A percentile compares a stretch with the other conserved stretches of the same genome.
Evolutionary conservation across 1,140 invertebrate genomes (phyloP).

Genomic region (Sinonovacula constricta): DNA sequence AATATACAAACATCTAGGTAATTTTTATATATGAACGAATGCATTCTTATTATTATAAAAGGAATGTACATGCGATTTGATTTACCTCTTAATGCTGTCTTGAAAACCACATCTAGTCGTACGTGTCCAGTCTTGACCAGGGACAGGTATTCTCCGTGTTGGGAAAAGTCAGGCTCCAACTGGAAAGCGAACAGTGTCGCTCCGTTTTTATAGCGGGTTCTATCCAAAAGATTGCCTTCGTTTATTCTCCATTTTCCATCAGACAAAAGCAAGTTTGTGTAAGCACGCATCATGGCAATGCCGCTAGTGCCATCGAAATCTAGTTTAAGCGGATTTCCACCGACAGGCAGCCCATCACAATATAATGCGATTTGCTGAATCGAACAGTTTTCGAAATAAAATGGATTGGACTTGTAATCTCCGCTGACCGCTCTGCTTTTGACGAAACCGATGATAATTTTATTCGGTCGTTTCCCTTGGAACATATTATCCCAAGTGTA

Average conservation of each 20-base stretch:
- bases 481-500: constrained; percentile 11
- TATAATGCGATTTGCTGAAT: constrained; percentile 21
- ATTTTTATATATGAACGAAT: no score
- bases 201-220: no score
- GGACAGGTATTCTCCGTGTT: no score
- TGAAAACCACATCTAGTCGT: no score
- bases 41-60: no score
- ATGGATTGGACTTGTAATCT: constrained; percentile 5
- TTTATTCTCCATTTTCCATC: constrained; percentile 32
- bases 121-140: no score
- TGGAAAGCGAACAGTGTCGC: no score
- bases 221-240: constrained; percentile 9
- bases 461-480: constrained; percentile 14
- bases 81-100: no score
- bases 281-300: not conserved
- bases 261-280: constrained; percentile 22
- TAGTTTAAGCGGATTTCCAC: constrained; percentile 14
- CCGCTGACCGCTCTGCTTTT: not conserved
- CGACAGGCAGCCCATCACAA: not conserved
- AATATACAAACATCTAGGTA: no score
- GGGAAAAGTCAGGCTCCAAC: no score
- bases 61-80: no score
- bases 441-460: constrained; percentile 6
- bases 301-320: not conserved
- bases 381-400: constrained; percentile 15